A percentile compares a stretch with the other conserved stretches of the same genome.
These are phyloP conservation scores for Sebastes goodei DNA, from an alignment of 2,797 vertebrate species.

Conservation along the genomic window DNA sequence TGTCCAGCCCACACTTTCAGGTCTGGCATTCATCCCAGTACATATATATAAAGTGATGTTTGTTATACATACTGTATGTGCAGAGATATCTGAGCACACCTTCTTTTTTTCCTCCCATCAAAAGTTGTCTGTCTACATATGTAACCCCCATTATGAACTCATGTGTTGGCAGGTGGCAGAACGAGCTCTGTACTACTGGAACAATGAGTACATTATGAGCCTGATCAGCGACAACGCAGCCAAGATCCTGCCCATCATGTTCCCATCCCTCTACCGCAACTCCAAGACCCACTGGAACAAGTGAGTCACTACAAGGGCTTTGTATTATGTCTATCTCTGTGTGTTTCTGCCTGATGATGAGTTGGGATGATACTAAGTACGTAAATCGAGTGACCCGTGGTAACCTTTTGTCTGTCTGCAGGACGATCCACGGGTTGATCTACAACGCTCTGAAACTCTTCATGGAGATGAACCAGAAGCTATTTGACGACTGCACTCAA, in stretches of 20 bases:
- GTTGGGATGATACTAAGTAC: not conserved
- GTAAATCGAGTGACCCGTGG: not conserved
- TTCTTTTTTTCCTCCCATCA: not conserved
- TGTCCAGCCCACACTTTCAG: constrained; percentile 99
- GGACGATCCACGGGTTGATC: constrained; percentile 98
- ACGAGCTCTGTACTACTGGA: constrained; percentile 97
- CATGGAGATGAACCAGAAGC: constrained; percentile 99
- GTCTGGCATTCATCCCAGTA: constrained; percentile 65
- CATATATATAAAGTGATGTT: not conserved
- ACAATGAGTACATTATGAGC: constrained; percentile 99
- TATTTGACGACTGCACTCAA: constrained; percentile 99
- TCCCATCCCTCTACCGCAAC: constrained; percentile 95
- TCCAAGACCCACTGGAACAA: constrained; percentile 99
- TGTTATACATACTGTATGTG: not conserved
- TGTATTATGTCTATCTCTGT: too few species aligned
- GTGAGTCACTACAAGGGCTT: constrained; percentile 78
- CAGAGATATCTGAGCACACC: not conserved
- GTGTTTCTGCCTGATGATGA: not conserved
- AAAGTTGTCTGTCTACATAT: not conserved
- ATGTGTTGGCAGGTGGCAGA: constrained; percentile 92
- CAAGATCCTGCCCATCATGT: constrained; percentile 98
- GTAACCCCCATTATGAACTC: not conserved
- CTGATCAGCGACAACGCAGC: constrained; percentile 97
- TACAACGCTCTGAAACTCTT: constrained; percentile 99
- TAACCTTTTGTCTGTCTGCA: constrained; percentile 58